Base-by-base conservation (phyloP, 2,797 vertebrate genomes). In the Coracias cyanogaster region DNA sequence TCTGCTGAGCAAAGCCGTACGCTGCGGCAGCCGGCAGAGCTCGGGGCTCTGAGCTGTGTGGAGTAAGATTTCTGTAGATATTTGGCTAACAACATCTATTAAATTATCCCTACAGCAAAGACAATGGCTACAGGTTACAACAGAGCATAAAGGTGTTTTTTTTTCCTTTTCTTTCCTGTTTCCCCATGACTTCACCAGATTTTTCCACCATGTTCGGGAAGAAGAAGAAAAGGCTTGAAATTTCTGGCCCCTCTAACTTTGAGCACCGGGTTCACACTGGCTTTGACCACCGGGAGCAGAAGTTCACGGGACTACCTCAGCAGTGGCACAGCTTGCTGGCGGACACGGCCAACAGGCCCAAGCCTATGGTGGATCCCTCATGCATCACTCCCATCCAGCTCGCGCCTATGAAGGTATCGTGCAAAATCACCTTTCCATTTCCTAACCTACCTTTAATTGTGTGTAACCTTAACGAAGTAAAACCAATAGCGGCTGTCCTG, bases 291-390 rank as follows among this genome's bases (percentile, higher is more conserved):
- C 98, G 98, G 84, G 99, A 99, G 97, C 99, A 99, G 98, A 99
- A 99, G 95, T 99, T 99, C 96, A 99, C 99, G 0, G 99, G 99
- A 67, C 98, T 99, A 86, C 99, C 99, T 2, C 99, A 99, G 97
- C 99, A 99, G 96, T 99, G 99, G 99, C 99, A 99, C 96, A 99
- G 99, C 92, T 98, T 99, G 94, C 98, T 99, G 93, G 99, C 99
- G 1, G 99, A 99, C 97, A 99, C 99, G 0, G 99, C 99, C 93
- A 99, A 99, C 97, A 97, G 99, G 52, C 99, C 99, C 0, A 99
- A 99, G 97, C 99, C 99, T 89, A 99, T 99, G 99, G 99, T 99
- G 95, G 99, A 99, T 97, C 99, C 99, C 15, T 99, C 99, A 49
- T 99, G 99, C 97, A 99, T 99, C 98, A 99, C 99, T 13, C 99